Evolutionary conservation across 2,888 invertebrate genomes (phyloP).

Genomic region (Drosophila nr. perissopoda): DNA sequence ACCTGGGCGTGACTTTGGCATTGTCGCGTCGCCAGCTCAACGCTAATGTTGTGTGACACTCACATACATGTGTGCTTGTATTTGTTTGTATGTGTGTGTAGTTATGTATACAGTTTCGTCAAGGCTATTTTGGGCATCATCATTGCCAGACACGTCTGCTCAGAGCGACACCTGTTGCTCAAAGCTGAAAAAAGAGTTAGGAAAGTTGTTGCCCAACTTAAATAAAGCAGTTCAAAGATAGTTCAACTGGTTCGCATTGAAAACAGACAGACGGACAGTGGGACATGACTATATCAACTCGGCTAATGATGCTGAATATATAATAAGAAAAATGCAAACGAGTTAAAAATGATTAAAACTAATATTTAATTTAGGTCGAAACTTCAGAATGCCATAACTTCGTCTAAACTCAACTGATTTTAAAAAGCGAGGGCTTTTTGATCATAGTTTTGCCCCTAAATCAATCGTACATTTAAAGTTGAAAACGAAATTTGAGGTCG

Average conservation of each 20-base stretch:
- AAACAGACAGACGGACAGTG: background rate
- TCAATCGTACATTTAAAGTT: too few species aligned
- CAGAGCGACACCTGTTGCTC: slow-evolving; percentile 40
- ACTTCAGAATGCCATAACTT: too few species aligned
- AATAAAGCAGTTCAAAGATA: background rate
- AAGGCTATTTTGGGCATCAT: slow-evolving; percentile 51
- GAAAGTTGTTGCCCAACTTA: background rate
- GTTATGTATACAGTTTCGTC: slow-evolving; percentile 35
- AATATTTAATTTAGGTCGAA: too few species aligned
- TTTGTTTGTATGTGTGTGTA: background rate
- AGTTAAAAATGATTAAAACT: background rate
- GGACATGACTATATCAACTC: background rate
- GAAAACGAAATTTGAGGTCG: too few species aligned
- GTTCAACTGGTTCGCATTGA: background rate
- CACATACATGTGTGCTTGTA: background rate
- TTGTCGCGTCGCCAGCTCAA: slow-evolving; percentile 60
- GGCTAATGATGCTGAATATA: background rate
- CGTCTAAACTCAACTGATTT: too few species aligned
- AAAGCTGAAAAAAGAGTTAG: background rate
- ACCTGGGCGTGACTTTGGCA: slow-evolving; percentile 72
- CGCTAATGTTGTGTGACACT: slow-evolving; percentile 48
- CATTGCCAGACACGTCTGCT: slow-evolving; percentile 21
- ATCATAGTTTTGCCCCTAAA: too few species aligned
- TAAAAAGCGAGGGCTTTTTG: too few species aligned
- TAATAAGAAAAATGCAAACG: background rate